phyloP scores from a whole-genome alignment of 1,140 invertebrate genomes.

The Diorhabda elongata region DNA sequence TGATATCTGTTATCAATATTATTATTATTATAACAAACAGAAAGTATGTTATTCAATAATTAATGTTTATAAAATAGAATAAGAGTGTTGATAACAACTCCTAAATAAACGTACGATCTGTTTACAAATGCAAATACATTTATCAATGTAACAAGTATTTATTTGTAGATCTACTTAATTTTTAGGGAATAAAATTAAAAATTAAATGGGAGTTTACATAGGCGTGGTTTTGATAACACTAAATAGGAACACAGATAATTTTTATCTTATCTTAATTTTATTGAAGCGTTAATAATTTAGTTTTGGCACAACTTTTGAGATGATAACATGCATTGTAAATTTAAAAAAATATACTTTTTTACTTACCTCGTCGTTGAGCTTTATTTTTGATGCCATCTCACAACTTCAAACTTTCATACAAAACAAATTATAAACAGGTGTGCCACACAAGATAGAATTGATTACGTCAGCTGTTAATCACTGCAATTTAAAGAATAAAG shows the following conservation, averaged over 20 bases:
- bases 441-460: not conserved
- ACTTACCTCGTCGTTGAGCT: constrained; percentile 38
- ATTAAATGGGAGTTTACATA: not conserved
- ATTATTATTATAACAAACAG: no score
- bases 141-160: no score
- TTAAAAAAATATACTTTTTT: constrained; percentile 1
- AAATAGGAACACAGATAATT: constrained; percentile 7
- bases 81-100: no score
- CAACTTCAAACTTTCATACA: constrained; percentile 16
- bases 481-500: not conserved
- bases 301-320: constrained; percentile 14
- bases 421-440: constrained; percentile 18
- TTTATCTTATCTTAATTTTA: constrained; percentile 14
- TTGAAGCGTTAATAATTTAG: not conserved
- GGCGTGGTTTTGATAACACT: constrained; percentile 15
- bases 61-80: no score
- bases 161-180: no score
- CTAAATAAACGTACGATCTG: no score
- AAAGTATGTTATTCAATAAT: no score
- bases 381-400: constrained; percentile 34
- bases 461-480: not conserved
- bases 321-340: constrained; percentile 12
- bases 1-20: no score
- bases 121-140: no score
- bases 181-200: no score